phyloP scores from a whole-genome alignment of 2,797 vertebrate species.

The Loriculus beryllinus region DNA sequence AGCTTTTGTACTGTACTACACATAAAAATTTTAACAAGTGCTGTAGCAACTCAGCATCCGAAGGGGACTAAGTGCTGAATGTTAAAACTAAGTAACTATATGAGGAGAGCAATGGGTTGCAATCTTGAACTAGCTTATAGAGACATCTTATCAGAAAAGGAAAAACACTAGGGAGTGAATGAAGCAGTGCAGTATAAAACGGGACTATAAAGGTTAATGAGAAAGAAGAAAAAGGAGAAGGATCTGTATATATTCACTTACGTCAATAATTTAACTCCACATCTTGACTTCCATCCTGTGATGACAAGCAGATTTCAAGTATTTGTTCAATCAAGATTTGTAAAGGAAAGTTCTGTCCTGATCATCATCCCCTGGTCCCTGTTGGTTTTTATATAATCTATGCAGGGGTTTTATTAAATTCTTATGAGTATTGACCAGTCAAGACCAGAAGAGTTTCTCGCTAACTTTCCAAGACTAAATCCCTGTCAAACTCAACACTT shows the following conservation, averaged over 20 bases:
- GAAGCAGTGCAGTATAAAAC: background rate
- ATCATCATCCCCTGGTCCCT: background rate
- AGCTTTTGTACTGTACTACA: slow-evolving; percentile 64
- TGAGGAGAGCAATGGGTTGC: background rate
- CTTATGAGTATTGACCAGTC: background rate
- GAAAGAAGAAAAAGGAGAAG: background rate
- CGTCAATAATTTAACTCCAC: background rate
- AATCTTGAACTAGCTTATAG: background rate
- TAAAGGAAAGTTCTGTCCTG: background rate
- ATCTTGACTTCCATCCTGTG: background rate
- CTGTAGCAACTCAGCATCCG: slow-evolving; percentile 19
- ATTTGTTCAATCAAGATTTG: background rate
- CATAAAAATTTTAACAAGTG: slow-evolving; percentile 32
- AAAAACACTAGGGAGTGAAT: background rate
- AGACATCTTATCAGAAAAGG: background rate
- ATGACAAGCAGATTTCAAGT: background rate
- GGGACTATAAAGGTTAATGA: background rate
- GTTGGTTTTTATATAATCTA: background rate
- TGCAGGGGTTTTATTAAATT: background rate
- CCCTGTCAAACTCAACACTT: background rate
- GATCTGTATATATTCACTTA: background rate
- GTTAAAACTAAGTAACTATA: background rate
- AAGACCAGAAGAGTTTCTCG: background rate
- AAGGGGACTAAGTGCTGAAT: background rate
- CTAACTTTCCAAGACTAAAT: slow-evolving; percentile 7